Conservation (phyloP, 2,797 vertebrate species). For the Rhodeus uyekii region DNA sequence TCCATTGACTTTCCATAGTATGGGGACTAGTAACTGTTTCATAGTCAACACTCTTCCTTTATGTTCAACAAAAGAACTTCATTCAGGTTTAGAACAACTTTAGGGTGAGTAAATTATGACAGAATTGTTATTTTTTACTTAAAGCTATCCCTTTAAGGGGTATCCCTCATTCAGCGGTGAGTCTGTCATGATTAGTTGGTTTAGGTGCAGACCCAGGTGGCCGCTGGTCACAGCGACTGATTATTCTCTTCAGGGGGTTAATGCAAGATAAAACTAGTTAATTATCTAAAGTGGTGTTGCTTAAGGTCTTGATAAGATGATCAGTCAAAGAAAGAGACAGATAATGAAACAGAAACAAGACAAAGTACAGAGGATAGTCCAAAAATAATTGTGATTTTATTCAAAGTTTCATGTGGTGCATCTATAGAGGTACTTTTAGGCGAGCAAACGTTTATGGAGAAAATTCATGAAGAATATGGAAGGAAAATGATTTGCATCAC, state of each 20-base stretch:
- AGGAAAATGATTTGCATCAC: neutral
- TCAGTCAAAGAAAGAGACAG: conserved; percentile 9
- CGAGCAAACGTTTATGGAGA: neutral
- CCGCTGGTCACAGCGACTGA: conserved; percentile 20
- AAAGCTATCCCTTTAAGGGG: neutral
- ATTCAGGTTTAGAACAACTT: neutral
- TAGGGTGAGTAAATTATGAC: neutral
- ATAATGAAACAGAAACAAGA: neutral
- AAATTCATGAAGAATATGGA: neutral
- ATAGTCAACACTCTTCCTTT: neutral
- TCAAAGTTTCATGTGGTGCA: neutral
- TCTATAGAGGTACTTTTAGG: neutral
- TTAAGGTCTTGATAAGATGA: conserved; percentile 19
- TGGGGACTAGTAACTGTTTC: too few relatives aligned
- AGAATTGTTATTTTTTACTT: neutral
- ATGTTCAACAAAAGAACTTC: neutral
- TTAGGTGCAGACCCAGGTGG: conserved; percentile 34
- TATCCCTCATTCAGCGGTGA: neutral
- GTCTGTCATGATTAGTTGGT: neutral
- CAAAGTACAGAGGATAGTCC: neutral
- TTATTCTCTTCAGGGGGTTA: conserved; percentile 34
- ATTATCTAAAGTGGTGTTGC: conserved; percentile 36
- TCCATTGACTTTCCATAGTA: too few relatives aligned
- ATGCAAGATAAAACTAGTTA: conserved; percentile 27
- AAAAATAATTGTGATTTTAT: conserved; percentile 10